phyloP scores from a whole-genome alignment of 2,797 vertebrate genomes.

The Corythornis leucogaster region DNA sequence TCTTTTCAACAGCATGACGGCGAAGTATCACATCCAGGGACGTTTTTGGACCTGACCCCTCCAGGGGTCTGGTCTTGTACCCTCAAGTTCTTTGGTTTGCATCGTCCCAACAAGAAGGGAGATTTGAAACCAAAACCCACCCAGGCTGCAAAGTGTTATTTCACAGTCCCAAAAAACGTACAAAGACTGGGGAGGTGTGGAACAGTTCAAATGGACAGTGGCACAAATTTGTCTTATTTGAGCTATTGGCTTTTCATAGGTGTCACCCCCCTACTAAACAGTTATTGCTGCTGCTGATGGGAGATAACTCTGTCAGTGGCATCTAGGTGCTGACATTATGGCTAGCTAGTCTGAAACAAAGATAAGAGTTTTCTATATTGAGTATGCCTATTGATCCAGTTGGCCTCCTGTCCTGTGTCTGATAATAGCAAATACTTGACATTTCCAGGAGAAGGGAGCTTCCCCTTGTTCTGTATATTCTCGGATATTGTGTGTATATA shows the following conservation, averaged over 20 bases:
- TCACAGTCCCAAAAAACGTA: background rate
- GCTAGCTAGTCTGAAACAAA: background rate
- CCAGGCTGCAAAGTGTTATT: background rate
- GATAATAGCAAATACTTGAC: constrained; percentile 17
- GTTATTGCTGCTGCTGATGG: constrained; percentile 12
- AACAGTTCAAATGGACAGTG: background rate
- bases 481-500: too few species aligned
- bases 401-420: constrained; percentile 22
- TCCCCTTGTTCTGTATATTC: background rate
- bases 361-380: constrained; percentile 65
- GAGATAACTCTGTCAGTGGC: constrained; percentile 55
- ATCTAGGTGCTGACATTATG: constrained; percentile 51
- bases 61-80: background rate
- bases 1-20: constrained; percentile 52
- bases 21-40: background rate
- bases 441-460: background rate
- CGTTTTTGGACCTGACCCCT: constrained; percentile 34
- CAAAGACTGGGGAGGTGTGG: accelerated
- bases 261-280: background rate
- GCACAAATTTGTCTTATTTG: background rate
- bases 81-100: background rate
- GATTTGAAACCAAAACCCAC: background rate
- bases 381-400: constrained; percentile 56
- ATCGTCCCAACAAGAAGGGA: background rate
- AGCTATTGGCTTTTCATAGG: background rate